These are phyloP conservation scores for Steromphala cineraria DNA, from an alignment of 2,888 invertebrate genomes.

Conservation along the genomic window DNA sequence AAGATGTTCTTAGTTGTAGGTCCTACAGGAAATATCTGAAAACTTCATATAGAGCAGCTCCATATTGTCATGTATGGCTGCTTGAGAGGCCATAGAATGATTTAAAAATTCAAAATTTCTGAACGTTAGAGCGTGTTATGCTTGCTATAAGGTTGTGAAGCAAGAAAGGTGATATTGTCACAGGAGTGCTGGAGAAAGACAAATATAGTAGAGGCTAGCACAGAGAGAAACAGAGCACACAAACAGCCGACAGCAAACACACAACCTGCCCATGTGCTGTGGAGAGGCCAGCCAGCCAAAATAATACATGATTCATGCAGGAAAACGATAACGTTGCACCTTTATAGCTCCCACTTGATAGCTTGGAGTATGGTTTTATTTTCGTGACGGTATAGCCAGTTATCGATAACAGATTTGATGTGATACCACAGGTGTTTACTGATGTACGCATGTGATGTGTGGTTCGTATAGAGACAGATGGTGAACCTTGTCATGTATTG, in stretches of 20 bases:
- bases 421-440: too few species aligned
- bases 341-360: neutral
- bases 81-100: too few species aligned
- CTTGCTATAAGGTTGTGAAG: neutral
- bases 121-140: neutral
- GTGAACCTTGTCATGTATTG: too few species aligned
- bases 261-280: neutral
- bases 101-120: too few species aligned
- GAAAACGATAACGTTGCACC: neutral
- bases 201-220: slow-evolving; percentile 10
- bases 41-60: too few species aligned
- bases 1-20: too few species aligned
- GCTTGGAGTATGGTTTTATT: neutral
- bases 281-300: neutral
- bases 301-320: neutral
- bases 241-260: neutral
- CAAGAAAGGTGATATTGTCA: slow-evolving; percentile 3
- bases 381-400: neutral
- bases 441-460: too few species aligned
- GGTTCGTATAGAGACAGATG: too few species aligned
- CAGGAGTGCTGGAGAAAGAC: neutral
- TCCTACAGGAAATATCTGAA: too few species aligned
- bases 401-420: too few species aligned
- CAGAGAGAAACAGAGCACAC: neutral
- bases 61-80: too few species aligned